phyloP scores from a whole-genome alignment of 2,888 invertebrate species.

The Napeogenes inachia region DNA sequence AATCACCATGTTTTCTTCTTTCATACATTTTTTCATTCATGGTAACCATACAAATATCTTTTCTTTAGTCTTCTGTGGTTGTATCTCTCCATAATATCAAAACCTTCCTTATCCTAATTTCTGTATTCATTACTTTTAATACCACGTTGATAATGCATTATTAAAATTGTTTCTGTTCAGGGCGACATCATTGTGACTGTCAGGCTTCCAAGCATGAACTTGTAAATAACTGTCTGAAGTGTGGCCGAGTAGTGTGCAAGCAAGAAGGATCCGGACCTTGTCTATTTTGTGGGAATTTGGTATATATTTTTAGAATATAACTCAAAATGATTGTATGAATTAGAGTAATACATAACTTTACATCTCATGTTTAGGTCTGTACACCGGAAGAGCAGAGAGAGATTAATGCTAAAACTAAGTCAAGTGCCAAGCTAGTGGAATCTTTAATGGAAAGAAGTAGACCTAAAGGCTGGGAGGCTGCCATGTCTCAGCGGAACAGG shows the following conservation, averaged over 20 bases:
- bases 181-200: constrained; percentile 93
- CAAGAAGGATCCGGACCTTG: constrained; percentile 99
- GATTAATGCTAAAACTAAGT: constrained; percentile 81
- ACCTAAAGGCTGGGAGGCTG: constrained; percentile 81
- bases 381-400: constrained; percentile 83
- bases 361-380: constrained; percentile 73
- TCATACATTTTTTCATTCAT: too few relatives aligned
- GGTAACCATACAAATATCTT: too few relatives aligned
- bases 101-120: too few relatives aligned
- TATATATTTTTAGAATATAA: constrained; percentile 56
- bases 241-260: constrained; percentile 95
- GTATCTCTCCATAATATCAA: too few relatives aligned
- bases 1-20: too few relatives aligned
- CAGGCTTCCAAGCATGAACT: constrained; percentile 93
- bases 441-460: constrained; percentile 79
- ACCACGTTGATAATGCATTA: too few relatives aligned
- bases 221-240: constrained; percentile 94
- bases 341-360: background rate
- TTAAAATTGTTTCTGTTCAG: constrained; percentile 57
- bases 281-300: constrained; percentile 91
- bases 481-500: constrained; percentile 86
- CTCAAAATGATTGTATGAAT: background rate
- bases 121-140: too few relatives aligned
- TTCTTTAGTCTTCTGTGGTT: too few relatives aligned
- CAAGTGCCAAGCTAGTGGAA: constrained; percentile 81